Percentiles rank a stretch among this genome's conserved stretches.
Evolutionary conservation across 1,140 invertebrate species (phyloP).

Genomic region (Drosophila orena): DNA sequence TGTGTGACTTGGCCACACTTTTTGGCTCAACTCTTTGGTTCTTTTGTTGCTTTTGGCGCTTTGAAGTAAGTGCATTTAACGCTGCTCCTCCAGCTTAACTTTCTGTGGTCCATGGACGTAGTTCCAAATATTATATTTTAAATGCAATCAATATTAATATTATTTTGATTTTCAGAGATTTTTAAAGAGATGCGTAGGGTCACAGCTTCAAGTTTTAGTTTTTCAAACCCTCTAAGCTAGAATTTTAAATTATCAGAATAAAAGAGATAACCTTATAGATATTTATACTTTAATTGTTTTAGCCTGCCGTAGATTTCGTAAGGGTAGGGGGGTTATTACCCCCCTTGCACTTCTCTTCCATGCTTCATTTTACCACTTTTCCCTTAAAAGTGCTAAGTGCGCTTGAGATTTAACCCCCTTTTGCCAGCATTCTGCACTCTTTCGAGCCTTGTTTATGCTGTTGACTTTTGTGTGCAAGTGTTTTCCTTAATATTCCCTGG

Average conservation of each 20-base stretch:
- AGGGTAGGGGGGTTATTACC: too few species aligned
- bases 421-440: slow-evolving; percentile 7
- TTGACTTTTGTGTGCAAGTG: slow-evolving; percentile 70
- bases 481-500: slow-evolving; percentile 51
- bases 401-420: slow-evolving; percentile 53
- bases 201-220: too few species aligned
- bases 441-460: slow-evolving; percentile 64
- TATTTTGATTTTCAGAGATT: background rate
- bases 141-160: too few species aligned
- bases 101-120: slow-evolving; percentile 4
- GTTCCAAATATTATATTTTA: background rate
- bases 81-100: slow-evolving; percentile 29
- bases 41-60: slow-evolving; percentile 65
- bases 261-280: background rate
- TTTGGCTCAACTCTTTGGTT: slow-evolving; percentile 68
- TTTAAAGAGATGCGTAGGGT: too few species aligned
- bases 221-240: too few species aligned
- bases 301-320: too few species aligned
- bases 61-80: slow-evolving; percentile 77
- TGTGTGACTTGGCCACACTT: slow-evolving; percentile 62
- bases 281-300: background rate
- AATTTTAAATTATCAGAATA: background rate
- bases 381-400: slow-evolving; percentile 61
- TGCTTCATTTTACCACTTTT: background rate
- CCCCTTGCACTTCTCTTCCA: background rate